Percentiles rank a stretch among this genome's conserved stretches.
Conservation (phyloP, 2,113 vertebrate genomes). For the Todiramphus chloris region DNA sequence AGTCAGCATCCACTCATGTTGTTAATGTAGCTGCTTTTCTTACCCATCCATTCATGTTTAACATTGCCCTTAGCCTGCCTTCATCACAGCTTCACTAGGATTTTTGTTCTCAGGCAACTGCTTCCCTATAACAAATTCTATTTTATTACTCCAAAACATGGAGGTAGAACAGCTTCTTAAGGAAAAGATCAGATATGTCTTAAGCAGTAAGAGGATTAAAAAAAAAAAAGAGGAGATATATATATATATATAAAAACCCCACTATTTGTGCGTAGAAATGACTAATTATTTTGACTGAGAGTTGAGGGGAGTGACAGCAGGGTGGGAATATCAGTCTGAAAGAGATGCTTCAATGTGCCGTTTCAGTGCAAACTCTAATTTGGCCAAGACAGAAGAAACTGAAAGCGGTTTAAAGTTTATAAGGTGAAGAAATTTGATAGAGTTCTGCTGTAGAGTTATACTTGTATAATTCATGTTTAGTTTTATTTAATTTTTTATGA, state of each 20-base stretch:
- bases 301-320: neutral
- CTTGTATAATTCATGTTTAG: neutral
- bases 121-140: neutral
- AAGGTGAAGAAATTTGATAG: neutral
- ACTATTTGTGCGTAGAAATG: conserved; percentile 13
- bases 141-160: neutral
- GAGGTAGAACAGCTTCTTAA: neutral
- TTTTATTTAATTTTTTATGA: neutral
- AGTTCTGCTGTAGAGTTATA: neutral
- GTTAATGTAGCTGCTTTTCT: neutral
- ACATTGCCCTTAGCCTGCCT: neutral
- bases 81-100: neutral
- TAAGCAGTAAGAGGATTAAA: neutral
- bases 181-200: neutral
- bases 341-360: neutral
- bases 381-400: neutral
- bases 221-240: neutral
- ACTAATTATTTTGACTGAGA: conserved; percentile 54
- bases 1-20: neutral
- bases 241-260: neutral
- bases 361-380: conserved; percentile 1
- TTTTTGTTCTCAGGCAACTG: neutral
- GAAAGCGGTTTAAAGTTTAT: neutral
- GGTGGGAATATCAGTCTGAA: conserved; percentile 18
- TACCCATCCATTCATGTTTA: neutral